phyloP scores from a whole-genome alignment of 2,113 vertebrate species.

The Holacanthus passer region DNA sequence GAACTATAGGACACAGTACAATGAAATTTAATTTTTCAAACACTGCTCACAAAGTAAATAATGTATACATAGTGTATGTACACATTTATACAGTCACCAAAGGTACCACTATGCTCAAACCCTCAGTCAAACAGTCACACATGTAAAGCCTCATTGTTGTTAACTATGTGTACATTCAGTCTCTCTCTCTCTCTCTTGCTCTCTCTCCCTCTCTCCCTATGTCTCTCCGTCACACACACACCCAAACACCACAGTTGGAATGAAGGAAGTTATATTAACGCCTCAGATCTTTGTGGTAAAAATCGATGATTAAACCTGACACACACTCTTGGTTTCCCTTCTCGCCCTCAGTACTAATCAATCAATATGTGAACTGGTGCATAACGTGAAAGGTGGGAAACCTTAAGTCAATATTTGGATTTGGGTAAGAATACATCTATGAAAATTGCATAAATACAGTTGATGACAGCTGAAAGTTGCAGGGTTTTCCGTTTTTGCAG shows the following conservation, averaged over 20 bases:
- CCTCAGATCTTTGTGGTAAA: conserved; percentile 40
- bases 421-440: conserved; percentile 67
- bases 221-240: background rate
- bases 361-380: conserved; percentile 62
- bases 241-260: background rate
- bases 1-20: background rate
- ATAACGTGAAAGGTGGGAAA: conserved; percentile 58
- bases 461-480: conserved; percentile 65
- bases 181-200: background rate
- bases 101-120: background rate
- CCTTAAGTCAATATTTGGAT: conserved; percentile 77
- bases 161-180: background rate
- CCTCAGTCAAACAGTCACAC: background rate
- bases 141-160: background rate
- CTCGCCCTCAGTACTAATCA: conserved; percentile 59
- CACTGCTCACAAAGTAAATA: background rate
- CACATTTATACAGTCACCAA: background rate
- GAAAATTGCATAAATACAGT: conserved; percentile 65
- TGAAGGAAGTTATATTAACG: conserved; percentile 21
- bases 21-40: background rate
- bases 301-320: conserved; percentile 67
- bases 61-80: background rate
- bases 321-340: conserved; percentile 43
- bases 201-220: background rate
- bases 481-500: conserved; percentile 38